Evolutionary conservation across 1,140 invertebrate species (phyloP), one percentile per base, ranked within the genome.

Genomic region (Copidosoma floridanum): DNA sequence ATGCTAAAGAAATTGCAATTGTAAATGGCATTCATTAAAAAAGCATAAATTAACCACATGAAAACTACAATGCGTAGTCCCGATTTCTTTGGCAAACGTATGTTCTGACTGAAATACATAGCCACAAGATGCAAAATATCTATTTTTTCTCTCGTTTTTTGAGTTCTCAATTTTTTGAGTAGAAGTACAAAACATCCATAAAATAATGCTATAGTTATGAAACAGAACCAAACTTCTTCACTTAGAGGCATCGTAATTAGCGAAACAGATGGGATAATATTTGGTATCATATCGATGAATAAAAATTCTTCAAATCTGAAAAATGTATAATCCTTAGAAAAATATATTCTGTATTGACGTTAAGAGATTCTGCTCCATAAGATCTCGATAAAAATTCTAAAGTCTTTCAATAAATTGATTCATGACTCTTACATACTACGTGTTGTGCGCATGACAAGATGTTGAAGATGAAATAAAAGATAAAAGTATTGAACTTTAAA

Each of bases 1-100:
- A 4, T 12, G n/a, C 47, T 50, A 35, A 50, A 27, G 23, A 50
- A 50, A 50, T 50, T 50, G 11, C 29, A 50, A 35, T 50, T 50
- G 29, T 50, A 50, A 12, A 50, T 12, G 2, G 47, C 18, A 35
- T 50, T 50, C 18, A 50, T 50, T 11, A 50, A 37, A 32, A 35
- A 20, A 21, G 29, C 29, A 35, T 50, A 50, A 7, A 35, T 10
- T 12, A 50, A 21, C 27, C 47, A 50, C n/a, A 35, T 20, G 37
- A 6, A 16, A 21, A 50, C 21, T 8, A 50, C 24, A 8, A 50
- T 12, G 14, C 47, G 47, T 20, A 50, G 6, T 35, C 29, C 29
- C 29, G 1, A 35, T 21, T 50, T 50, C 21, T 32, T 50, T 1
- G 47, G 47, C 12, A 35, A 5, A 12, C 29, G 6, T 21, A 50